phyloP scores from a whole-genome alignment of 2,888 invertebrate genomes.

The Anarsia innoxiella region DNA sequence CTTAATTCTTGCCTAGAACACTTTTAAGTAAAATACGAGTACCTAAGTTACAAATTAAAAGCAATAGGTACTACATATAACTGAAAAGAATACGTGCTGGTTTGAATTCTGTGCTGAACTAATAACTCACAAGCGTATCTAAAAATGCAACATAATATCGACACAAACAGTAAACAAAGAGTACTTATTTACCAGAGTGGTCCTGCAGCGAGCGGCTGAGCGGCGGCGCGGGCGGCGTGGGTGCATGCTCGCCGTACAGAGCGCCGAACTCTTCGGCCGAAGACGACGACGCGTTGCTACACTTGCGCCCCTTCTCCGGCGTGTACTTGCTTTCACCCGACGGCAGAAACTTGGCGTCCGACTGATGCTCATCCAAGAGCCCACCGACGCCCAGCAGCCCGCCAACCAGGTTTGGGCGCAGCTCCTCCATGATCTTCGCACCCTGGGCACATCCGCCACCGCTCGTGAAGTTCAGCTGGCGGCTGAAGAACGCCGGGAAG shows the following conservation, averaged over 20 bases:
- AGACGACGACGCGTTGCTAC: constrained; percentile 84
- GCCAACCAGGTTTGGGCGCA: constrained; percentile 87
- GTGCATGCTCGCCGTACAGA: constrained; percentile 85
- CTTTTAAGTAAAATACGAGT: no score
- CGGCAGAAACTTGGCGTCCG: constrained; percentile 73
- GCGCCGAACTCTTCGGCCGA: constrained; percentile 93
- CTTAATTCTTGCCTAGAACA: no score
- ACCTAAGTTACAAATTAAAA: no score
- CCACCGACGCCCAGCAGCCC: constrained; percentile 87
- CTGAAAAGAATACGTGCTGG: no score
- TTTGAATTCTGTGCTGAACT: no score
- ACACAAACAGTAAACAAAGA: no score
- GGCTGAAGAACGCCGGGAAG: constrained; percentile 92
- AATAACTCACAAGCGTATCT: no score
- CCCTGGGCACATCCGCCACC: constrained; percentile 82
- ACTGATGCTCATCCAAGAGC: constrained; percentile 84
- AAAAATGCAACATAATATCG: no score
- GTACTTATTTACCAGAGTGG: constrained; percentile 73
- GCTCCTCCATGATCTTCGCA: constrained; percentile 88
- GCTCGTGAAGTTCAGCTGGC: constrained; percentile 88
- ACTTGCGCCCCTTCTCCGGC: constrained; percentile 79
- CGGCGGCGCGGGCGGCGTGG: constrained; percentile 79
- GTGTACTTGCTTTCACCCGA: constrained; percentile 74
- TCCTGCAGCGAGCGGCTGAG: constrained; percentile 73
- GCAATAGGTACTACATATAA: no score